Evolutionary conservation across 2,888 invertebrate genomes (phyloP).

Genomic region (Netelia virgata): DNA sequence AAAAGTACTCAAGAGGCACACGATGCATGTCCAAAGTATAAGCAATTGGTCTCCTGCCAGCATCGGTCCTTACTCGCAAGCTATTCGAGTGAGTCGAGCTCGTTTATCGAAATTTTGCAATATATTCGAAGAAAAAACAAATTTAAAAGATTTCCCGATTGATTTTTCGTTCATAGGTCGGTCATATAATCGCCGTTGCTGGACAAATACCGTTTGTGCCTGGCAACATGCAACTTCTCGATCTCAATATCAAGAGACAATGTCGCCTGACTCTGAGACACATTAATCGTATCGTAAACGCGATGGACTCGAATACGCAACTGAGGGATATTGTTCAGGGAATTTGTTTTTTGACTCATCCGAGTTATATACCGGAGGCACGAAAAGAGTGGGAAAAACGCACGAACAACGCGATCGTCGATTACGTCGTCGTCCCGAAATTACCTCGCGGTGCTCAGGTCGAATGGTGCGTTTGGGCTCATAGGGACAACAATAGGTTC

Average conservation of each 20-base stretch:
- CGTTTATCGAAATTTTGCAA: too few species aligned
- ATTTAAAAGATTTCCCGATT: conserved; percentile 13
- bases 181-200: conserved; percentile 93
- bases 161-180: conserved; percentile 86
- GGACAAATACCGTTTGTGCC: conserved; percentile 97
- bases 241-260: conserved; percentile 92
- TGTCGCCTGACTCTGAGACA: conserved; percentile 94
- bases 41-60: conserved; percentile 99
- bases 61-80: conserved; percentile 98
- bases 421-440: conserved; percentile 93
- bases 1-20: conserved; percentile 86
- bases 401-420: conserved; percentile 94
- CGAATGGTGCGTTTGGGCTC: conserved; percentile 98
- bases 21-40: conserved; percentile 97
- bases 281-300: conserved; percentile 92
- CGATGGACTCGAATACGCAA: conserved; percentile 91
- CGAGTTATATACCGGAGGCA: conserved; percentile 90
- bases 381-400: conserved; percentile 93
- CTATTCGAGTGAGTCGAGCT: conserved; percentile 89
- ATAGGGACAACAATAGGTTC: conserved; percentile 94
- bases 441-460: conserved; percentile 93
- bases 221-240: conserved; percentile 90
- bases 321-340: conserved; percentile 94
- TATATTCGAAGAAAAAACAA: not conserved
- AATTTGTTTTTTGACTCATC: conserved; percentile 94